A percentile compares a stretch with the other conserved stretches of the same genome.
Conservation (phyloP, 2,113 vertebrate species). For the Caranx melampygus region DNA sequence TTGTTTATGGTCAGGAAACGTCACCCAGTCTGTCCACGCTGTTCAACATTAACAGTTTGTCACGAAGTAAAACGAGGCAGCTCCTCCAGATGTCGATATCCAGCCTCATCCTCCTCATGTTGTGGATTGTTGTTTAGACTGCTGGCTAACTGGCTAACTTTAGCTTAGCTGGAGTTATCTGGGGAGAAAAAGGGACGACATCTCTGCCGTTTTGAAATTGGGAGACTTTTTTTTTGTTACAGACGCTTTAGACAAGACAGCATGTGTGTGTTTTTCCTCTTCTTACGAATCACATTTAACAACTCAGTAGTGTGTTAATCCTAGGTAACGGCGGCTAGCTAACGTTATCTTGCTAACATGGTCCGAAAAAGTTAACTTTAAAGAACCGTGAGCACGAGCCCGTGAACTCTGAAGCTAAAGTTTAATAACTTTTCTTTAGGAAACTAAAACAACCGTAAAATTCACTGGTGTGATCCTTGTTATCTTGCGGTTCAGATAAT, state of each 20-base stretch:
- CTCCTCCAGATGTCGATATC: background rate
- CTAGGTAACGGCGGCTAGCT: background rate
- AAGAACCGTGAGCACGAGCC: background rate
- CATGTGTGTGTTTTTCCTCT: background rate
- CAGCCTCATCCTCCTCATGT: constrained; percentile 46
- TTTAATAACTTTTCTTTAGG: background rate
- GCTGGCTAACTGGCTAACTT: constrained; percentile 65
- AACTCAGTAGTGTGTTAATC: background rate
- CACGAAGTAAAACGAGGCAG: rapidly evolving
- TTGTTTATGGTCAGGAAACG: too few relatives aligned
- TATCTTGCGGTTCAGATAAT: background rate
- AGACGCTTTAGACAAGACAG: background rate
- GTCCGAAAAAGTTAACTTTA: background rate
- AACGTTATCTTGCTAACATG: constrained; percentile 32
- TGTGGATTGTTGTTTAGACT: constrained; percentile 55
- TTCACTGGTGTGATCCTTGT: background rate
- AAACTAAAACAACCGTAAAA: background rate
- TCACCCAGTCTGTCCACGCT: rapidly evolving
- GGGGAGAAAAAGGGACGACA: background rate
- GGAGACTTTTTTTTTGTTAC: background rate
- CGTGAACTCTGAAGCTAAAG: background rate
- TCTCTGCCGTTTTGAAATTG: background rate
- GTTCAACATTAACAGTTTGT: background rate
- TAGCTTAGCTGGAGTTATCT: constrained; percentile 61
- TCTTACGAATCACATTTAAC: background rate